Conservation (phyloP, 2,888 invertebrate species). For the Lasioglossum vierecki region DNA sequence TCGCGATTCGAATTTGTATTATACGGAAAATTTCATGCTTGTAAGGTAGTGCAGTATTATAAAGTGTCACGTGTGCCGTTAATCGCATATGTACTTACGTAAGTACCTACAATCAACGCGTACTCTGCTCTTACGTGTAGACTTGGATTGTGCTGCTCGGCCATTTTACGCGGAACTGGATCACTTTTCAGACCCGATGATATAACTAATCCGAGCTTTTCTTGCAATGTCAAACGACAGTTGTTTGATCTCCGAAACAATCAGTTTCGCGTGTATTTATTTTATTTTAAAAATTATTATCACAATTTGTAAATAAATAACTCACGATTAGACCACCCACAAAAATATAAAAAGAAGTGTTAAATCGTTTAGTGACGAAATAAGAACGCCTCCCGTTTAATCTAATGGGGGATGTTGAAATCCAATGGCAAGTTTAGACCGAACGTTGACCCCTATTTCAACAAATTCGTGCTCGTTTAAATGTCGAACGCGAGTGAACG, state of each 20-base stretch:
- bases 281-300: not conserved
- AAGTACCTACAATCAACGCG: conserved; percentile 1
- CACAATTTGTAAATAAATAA: not conserved
- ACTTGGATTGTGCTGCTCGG: not conserved
- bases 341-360: not conserved
- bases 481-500: not conserved
- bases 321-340: not conserved
- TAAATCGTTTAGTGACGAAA: not conserved
- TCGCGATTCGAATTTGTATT: conserved; percentile 42
- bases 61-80: conserved; percentile 31
- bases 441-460: not conserved
- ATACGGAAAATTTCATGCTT: conserved; percentile 41
- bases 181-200: not conserved
- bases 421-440: too few species aligned
- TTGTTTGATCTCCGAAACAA: not conserved
- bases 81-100: conserved; percentile 23
- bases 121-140: not conserved
- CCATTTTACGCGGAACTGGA: not conserved
- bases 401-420: not conserved
- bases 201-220: not conserved
- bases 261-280: not conserved
- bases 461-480: not conserved
- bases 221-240: not conserved
- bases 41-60: conserved; percentile 48
- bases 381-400: not conserved